Evolutionary conservation across 2,888 invertebrate species (phyloP).

Genomic region (Agrochola litura): DNA sequence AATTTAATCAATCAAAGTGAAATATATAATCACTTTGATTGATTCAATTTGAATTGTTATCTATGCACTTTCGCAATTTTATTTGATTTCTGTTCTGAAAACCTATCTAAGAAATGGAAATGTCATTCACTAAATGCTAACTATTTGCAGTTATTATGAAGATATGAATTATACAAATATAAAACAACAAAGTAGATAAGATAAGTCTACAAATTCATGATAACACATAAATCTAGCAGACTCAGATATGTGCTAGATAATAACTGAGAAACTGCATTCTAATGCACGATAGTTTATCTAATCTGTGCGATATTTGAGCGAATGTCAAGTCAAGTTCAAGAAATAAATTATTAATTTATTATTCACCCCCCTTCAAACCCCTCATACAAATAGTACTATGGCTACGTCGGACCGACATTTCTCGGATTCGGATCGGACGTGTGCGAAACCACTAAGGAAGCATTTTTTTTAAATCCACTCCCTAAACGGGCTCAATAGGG

Average conservation of each 20-base stretch:
- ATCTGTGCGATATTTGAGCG: conserved; percentile 27
- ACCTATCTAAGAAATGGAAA: neutral
- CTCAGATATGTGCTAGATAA: neutral
- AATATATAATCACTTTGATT: no score
- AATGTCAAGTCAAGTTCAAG: conserved; percentile 52
- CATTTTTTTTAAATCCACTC: no score
- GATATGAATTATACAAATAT: conserved; percentile 24
- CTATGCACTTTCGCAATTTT: no score
- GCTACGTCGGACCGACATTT: no score
- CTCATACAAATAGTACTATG: no score
- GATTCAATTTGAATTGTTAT: no score
- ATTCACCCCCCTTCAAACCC: no score
- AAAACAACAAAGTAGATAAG: conserved; percentile 39
- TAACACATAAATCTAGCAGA: conserved; percentile 41
- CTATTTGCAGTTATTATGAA: conserved; percentile 20
- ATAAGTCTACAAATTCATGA: conserved; percentile 41
- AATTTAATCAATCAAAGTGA: no score
- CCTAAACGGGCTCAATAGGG: no score
- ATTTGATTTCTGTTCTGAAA: neutral
- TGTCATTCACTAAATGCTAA: neutral
- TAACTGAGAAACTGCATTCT: no score
- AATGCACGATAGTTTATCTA: conserved; percentile 39
- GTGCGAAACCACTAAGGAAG: no score
- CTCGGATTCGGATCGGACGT: no score
- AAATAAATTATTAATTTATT: neutral